Percentiles rank a stretch among this genome's conserved stretches.
Evolutionary conservation across 2,888 invertebrate genomes (phyloP).

Genomic region (Platypus cylindrus): DNA sequence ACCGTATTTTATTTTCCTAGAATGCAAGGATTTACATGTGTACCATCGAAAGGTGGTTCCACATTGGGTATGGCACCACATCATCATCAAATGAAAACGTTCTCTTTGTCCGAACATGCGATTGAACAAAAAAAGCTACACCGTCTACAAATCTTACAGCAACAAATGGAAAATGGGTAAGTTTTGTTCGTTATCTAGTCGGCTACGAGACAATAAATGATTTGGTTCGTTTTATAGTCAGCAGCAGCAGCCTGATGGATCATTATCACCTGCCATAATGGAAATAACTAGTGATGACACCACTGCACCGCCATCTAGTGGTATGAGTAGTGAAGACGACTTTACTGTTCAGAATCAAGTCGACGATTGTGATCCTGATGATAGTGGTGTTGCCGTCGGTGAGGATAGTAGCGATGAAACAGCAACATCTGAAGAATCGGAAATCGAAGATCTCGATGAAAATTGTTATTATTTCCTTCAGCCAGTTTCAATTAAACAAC

Average conservation of each 20-base stretch:
- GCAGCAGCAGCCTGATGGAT: too few relatives aligned
- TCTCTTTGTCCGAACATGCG: conserved; percentile 79
- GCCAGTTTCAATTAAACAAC: conserved; percentile 84
- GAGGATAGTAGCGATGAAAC: conserved; percentile 77
- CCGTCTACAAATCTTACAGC: conserved; percentile 63
- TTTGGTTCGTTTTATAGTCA: too few relatives aligned
- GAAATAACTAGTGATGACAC: too few relatives aligned
- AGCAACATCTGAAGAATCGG: conserved; percentile 69
- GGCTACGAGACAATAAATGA: too few relatives aligned
- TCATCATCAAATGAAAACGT: conserved; percentile 58
- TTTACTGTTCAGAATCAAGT: too few relatives aligned
- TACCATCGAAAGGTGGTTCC: conserved; percentile 80
- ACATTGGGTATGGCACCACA: conserved; percentile 84
- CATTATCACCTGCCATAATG: too few relatives aligned
- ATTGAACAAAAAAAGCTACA: conserved; percentile 79
- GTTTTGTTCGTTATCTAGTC: too few relatives aligned
- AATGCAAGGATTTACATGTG: conserved; percentile 83
- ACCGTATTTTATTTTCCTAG: conserved; percentile 92
- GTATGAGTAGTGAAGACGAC: too few relatives aligned
- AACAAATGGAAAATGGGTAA: too few relatives aligned
- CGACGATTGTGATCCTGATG: too few relatives aligned
- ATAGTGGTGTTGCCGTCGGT: too few relatives aligned
- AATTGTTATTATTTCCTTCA: conserved; percentile 85
- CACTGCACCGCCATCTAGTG: too few relatives aligned
- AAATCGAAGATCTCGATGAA: conserved; percentile 74